Percentiles rank a stretch among this genome's conserved stretches.
Evolutionary conservation across 2,797 vertebrate genomes (phyloP).

Genomic region (Gadopsis bispinosus): DNA sequence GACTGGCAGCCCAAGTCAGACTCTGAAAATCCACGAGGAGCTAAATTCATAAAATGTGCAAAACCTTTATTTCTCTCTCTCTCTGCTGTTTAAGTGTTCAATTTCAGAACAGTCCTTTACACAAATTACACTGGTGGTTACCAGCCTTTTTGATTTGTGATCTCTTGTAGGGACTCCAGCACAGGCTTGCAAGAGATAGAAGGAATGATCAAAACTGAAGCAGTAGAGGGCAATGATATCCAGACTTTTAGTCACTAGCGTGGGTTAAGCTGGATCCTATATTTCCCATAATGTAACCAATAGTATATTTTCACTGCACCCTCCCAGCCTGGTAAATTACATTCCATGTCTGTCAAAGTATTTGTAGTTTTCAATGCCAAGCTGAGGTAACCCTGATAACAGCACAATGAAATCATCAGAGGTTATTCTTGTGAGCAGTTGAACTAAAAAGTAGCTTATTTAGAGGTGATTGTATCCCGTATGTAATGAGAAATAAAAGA

Average conservation of each 20-base stretch:
- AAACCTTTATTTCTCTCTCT: not conserved
- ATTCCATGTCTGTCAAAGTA: not conserved
- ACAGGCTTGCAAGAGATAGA: not conserved
- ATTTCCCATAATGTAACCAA: not conserved
- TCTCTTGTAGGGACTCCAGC: not conserved
- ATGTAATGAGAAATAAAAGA: not conserved
- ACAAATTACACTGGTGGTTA: not conserved
- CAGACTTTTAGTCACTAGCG: not conserved
- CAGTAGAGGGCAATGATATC: not conserved
- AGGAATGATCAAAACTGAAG: not conserved
- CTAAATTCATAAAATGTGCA: not conserved
- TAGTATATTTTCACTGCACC: not conserved
- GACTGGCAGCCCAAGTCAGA: not conserved
- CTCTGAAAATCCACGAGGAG: not conserved
- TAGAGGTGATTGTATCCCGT: not conserved
- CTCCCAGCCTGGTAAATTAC: not conserved
- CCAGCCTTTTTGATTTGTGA: not conserved
- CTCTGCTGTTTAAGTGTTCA: not conserved
- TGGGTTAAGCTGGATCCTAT: not conserved
- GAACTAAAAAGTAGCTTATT: not conserved
- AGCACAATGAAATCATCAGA: not conserved
- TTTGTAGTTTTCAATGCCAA: not conserved
- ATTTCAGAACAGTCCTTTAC: not conserved
- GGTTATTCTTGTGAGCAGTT: constrained; percentile 1
- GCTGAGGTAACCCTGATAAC: not conserved